phyloP scores from a whole-genome alignment of 2,113 vertebrate species.

The Pelecanoides urinatrix region DNA sequence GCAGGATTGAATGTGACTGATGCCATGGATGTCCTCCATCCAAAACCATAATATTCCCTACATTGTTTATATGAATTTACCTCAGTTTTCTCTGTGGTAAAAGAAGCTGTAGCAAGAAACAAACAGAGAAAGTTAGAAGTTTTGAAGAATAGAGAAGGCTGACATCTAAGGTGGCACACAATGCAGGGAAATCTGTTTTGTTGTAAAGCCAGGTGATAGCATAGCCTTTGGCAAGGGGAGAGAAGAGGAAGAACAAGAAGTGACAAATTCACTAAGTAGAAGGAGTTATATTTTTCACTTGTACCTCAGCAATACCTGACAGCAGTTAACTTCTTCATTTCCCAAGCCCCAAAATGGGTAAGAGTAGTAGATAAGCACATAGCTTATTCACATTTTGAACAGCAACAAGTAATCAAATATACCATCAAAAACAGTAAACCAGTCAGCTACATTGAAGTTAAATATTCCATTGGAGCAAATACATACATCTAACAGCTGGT shows the following conservation, averaged over 20 bases:
- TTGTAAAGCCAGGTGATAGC: background rate
- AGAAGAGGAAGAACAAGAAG: background rate
- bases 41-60: background rate
- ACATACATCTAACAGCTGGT: slow-evolving; percentile 16
- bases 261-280: background rate
- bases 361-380: background rate
- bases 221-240: background rate
- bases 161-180: background rate
- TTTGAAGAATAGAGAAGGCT: background rate
- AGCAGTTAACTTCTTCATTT: background rate
- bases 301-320: background rate
- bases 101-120: background rate
- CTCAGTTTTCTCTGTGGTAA: background rate
- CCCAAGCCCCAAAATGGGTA: background rate
- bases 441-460: background rate
- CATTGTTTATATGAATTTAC: background rate
- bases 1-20: background rate
- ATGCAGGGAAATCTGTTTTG: background rate
- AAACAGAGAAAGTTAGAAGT: background rate
- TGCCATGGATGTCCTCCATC: background rate
- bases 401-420: background rate
- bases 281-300: background rate
- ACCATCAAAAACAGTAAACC: slow-evolving; percentile 8
- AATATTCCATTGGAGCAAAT: background rate
- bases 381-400: background rate